phyloP scores from a whole-genome alignment of 2,113 vertebrate species.

The Xerus inauris region DNA sequence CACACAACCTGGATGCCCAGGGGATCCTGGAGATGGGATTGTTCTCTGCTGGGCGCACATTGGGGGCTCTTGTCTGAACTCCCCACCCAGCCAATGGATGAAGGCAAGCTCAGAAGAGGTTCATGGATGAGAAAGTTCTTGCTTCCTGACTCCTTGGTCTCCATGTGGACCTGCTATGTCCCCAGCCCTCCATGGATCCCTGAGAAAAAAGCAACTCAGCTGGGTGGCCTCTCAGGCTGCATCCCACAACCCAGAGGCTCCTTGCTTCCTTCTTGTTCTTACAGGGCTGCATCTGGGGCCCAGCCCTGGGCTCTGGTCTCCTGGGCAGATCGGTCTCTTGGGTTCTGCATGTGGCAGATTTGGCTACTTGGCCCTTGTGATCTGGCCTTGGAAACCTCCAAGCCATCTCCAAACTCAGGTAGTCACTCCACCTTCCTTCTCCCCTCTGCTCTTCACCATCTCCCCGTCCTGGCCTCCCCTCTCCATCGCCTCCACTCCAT shows the following conservation, averaged over 20 bases:
- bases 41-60: background rate
- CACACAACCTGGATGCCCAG: rapidly evolving
- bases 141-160: background rate
- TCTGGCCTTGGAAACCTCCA: background rate
- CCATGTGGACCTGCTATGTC: background rate
- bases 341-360: background rate
- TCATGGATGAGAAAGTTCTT: background rate
- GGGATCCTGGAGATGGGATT: background rate
- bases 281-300: background rate
- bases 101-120: background rate
- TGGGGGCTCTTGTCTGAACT: rapidly evolving
- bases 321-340: background rate
- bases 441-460: too few species aligned
- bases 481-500: background rate
- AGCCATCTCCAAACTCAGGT: rapidly evolving
- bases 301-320: background rate
- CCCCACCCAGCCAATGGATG: rapidly evolving
- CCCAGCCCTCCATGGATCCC: too few species aligned
- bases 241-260: background rate
- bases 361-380: background rate
- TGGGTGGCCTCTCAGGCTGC: background rate
- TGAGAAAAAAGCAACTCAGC: background rate
- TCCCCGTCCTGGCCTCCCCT: too few species aligned
- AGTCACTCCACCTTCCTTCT: background rate
- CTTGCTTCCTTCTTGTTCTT: rapidly evolving